phyloP scores from a whole-genome alignment of 2,797 vertebrate species.

The Cottoperca gobio region DNA sequence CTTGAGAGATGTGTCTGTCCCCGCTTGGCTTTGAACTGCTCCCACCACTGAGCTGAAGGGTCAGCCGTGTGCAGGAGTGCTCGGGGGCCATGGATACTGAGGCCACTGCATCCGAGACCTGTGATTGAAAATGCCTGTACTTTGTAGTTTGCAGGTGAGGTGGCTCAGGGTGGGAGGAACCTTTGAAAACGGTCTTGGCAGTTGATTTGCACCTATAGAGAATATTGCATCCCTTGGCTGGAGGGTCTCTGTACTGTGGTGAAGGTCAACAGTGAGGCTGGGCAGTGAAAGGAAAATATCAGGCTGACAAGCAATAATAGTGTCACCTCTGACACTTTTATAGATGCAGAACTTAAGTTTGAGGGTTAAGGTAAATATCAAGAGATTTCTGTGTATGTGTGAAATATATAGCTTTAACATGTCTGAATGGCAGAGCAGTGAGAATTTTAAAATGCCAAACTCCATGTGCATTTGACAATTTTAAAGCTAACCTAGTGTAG shows the following conservation, averaged over 20 bases:
- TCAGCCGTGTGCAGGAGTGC: constrained; percentile 46
- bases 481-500: background rate
- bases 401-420: background rate
- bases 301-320: constrained; percentile 40
- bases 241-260: constrained; percentile 17
- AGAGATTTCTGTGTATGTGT: constrained; percentile 24
- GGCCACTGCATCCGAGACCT: constrained; percentile 57
- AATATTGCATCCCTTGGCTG: constrained; percentile 38
- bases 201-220: constrained; percentile 60
- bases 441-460: background rate
- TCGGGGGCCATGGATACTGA: constrained; percentile 48
- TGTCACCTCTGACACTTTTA: constrained; percentile 28
- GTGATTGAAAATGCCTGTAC: constrained; percentile 63
- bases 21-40: constrained; percentile 55
- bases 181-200: constrained; percentile 57
- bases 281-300: constrained; percentile 39
- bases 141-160: constrained; percentile 62
- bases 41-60: constrained; percentile 49
- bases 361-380: background rate
- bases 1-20: constrained; percentile 3
- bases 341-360: constrained; percentile 20
- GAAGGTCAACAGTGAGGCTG: constrained; percentile 60
- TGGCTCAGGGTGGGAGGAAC: constrained; percentile 40
- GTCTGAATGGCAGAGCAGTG: background rate
- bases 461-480: background rate